Percentiles rank a stretch among this genome's conserved stretches.
phyloP scores from a whole-genome alignment of 2,113 vertebrate genomes.

The Grallaria varia region DNA sequence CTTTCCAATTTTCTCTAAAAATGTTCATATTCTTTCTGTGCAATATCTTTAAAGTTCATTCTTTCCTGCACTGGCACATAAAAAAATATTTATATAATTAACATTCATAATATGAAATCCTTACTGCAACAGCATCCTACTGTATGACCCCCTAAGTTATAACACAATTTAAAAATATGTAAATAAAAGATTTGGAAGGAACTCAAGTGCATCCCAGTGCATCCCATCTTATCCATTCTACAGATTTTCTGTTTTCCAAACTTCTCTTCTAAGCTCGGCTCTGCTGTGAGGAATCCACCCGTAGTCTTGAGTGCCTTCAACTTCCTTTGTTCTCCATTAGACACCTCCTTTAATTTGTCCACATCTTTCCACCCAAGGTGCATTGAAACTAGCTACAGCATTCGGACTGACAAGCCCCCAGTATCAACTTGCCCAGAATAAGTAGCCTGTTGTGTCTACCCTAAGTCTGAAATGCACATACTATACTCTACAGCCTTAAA shows the following conservation, averaged over 20 bases:
- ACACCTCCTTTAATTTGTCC: background rate
- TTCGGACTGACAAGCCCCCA: background rate
- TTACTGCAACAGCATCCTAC: background rate
- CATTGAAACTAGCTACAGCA: background rate
- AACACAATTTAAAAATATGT: background rate
- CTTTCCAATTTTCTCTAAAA: background rate
- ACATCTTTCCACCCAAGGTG: background rate
- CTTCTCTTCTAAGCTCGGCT: background rate
- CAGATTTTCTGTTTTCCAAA: background rate
- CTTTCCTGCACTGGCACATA: background rate
- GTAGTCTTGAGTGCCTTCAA: background rate
- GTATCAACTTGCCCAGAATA: background rate
- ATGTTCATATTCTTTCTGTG: background rate
- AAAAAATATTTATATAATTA: background rate
- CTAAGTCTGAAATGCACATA: background rate
- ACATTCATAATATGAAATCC: background rate
- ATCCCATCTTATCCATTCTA: background rate
- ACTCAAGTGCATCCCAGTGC: background rate
- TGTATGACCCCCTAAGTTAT: background rate
- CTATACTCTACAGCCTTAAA: background rate
- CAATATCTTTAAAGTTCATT: background rate
- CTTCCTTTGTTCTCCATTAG: background rate
- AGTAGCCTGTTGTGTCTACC: background rate
- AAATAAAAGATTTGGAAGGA: background rate
- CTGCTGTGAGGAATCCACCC: background rate